Conservation (phyloP, 2,888 invertebrate genomes). For the Erebia ligea region DNA sequence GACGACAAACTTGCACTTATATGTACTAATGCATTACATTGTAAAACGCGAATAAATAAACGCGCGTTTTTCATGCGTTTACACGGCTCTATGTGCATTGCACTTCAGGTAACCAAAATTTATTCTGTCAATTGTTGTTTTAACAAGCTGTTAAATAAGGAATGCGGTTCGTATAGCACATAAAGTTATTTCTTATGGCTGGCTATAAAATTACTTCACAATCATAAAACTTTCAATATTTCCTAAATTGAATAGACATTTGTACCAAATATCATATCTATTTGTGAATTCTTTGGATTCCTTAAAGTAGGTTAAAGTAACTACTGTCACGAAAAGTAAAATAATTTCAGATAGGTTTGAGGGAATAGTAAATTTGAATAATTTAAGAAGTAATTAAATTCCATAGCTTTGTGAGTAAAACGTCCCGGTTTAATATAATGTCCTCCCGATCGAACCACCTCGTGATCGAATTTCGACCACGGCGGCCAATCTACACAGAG, state of each 20-base stretch:
- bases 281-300: conserved; percentile 9
- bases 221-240: conserved; percentile 26
- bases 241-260: conserved; percentile 7
- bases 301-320: not conserved
- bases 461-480: too few relatives aligned
- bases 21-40: too few relatives aligned
- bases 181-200: conserved; percentile 33
- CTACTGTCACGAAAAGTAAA: not conserved
- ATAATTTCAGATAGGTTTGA: not conserved
- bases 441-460: too few relatives aligned
- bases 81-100: not conserved
- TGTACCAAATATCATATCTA: conserved; percentile 12
- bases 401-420: too few relatives aligned
- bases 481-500: too few relatives aligned
- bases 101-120: conserved; percentile 31
- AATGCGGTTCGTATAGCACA: conserved; percentile 34
- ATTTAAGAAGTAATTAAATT: too few relatives aligned
- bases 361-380: not conserved
- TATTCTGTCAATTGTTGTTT: conserved; percentile 36
- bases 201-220: conserved; percentile 26
- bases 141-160: conserved; percentile 32
- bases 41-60: not conserved
- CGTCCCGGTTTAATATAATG: too few relatives aligned
- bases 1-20: too few relatives aligned
- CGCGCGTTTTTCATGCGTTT: not conserved